Conservation (phyloP, 2,113 vertebrate species). For the Climacteris rufus region DNA sequence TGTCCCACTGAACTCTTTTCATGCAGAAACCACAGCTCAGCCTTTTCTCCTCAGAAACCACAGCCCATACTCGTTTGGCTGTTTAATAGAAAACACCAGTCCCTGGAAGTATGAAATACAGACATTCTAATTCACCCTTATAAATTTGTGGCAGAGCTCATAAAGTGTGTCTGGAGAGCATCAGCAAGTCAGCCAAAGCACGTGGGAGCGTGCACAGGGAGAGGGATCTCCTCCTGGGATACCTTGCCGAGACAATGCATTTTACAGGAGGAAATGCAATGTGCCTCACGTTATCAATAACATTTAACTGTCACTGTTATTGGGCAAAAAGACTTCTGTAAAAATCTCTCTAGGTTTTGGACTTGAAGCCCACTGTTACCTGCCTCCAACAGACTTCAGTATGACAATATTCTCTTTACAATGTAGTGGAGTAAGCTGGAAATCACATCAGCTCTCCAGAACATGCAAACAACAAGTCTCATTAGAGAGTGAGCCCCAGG, state of each 20-base stretch:
- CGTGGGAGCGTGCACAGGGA: background rate
- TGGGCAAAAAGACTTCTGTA: background rate
- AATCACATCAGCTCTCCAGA: background rate
- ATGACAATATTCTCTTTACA: background rate
- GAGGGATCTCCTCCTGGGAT: background rate
- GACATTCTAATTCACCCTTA: constrained; percentile 6
- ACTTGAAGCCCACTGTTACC: background rate
- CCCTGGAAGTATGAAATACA: background rate
- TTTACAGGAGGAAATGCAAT: background rate
- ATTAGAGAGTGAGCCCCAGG: background rate
- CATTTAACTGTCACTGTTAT: background rate
- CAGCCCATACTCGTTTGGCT: background rate
- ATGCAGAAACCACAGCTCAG: background rate
- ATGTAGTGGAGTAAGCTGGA: background rate
- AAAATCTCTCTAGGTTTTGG: background rate
- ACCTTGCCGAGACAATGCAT: accelerated
- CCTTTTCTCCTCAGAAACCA: background rate
- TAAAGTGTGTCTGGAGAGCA: constrained; percentile 12
- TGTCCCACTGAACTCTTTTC: background rate
- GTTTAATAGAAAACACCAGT: constrained; percentile 28
- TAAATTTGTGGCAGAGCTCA: background rate
- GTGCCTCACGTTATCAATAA: background rate
- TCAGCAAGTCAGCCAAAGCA: background rate
- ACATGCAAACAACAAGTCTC: background rate
- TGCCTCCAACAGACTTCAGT: background rate